Percentiles rank a stretch among this genome's conserved stretches.
These are phyloP conservation scores for Bambusicola thoracicus DNA, from an alignment of 2,113 vertebrate genomes.

Conservation along the genomic window DNA sequence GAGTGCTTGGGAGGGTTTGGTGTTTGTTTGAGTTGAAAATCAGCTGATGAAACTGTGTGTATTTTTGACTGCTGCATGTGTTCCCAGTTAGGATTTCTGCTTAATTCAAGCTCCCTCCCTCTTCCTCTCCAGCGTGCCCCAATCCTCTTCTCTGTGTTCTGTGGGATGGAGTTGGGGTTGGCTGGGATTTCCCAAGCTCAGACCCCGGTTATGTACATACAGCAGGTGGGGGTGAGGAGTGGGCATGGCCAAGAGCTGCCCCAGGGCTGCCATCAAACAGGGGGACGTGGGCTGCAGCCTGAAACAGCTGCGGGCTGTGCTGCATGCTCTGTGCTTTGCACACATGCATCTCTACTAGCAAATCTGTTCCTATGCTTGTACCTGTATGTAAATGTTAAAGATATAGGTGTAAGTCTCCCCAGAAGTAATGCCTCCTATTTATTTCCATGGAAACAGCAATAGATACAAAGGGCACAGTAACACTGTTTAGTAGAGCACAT, in stretches of 20 bases:
- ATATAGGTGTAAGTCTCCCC: neutral
- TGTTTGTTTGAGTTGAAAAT: neutral
- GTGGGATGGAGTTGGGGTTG: neutral
- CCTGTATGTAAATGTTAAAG: neutral
- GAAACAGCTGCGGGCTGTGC: too few species aligned
- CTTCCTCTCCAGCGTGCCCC: too few species aligned
- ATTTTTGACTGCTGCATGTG: neutral
- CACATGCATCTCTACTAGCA: neutral
- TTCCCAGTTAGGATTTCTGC: neutral
- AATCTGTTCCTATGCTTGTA: neutral
- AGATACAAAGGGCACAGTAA: neutral
- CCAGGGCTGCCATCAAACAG: neutral
- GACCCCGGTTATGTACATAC: rapidly evolving
- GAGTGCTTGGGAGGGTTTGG: neutral
- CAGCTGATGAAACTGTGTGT: neutral
- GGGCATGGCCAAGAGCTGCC: neutral
- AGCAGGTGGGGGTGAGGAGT: neutral
- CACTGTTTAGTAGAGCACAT: neutral
- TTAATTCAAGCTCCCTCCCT: neutral
- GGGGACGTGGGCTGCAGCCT: too few species aligned
- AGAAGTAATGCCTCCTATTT: neutral
- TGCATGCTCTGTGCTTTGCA: too few species aligned
- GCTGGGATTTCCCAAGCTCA: neutral
- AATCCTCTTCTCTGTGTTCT: neutral
- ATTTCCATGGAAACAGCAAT: neutral